Evolutionary conservation across 2,113 vertebrate genomes (phyloP).

Genomic region (Brachyhypopomus occidentalis): DNA sequence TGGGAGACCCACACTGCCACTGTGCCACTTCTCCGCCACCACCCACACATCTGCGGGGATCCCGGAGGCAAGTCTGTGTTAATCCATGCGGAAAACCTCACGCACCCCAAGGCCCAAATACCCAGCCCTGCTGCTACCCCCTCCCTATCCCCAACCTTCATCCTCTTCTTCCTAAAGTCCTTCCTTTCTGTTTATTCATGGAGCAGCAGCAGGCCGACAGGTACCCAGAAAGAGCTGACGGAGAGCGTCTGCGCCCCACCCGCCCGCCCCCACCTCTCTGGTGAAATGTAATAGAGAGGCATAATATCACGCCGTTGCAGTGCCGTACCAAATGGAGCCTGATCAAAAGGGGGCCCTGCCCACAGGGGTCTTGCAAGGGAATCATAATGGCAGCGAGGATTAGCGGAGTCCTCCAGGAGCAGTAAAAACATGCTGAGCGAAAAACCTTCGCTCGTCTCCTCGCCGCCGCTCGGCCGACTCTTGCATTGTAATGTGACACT

Average conservation of each 20-base stretch:
- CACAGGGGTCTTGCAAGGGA: conserved; percentile 22
- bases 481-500: conserved; percentile 17
- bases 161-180: conserved; percentile 4
- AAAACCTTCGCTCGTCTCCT: background rate
- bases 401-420: conserved; percentile 43
- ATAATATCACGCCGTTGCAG: conserved; percentile 36
- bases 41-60: conserved; percentile 22
- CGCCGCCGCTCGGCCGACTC: background rate
- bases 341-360: conserved; percentile 19
- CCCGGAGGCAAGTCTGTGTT: background rate
- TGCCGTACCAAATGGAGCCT: conserved; percentile 34
- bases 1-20: background rate
- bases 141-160: background rate
- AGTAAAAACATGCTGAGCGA: conserved; percentile 43
- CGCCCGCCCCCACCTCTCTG: background rate
- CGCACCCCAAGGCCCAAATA: background rate
- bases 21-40: conserved; percentile 1
- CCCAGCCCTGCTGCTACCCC: background rate
- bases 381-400: conserved; percentile 40
- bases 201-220: conserved; percentile 4
- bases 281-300: conserved; percentile 30
- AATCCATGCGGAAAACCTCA: conserved; percentile 42
- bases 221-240: background rate
- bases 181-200: conserved; percentile 36
- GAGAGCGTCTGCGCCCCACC: conserved; percentile 31